Evolutionary conservation across 2,113 vertebrate genomes (phyloP).

Genomic region (Hemibagrus wyckioides): DNA sequence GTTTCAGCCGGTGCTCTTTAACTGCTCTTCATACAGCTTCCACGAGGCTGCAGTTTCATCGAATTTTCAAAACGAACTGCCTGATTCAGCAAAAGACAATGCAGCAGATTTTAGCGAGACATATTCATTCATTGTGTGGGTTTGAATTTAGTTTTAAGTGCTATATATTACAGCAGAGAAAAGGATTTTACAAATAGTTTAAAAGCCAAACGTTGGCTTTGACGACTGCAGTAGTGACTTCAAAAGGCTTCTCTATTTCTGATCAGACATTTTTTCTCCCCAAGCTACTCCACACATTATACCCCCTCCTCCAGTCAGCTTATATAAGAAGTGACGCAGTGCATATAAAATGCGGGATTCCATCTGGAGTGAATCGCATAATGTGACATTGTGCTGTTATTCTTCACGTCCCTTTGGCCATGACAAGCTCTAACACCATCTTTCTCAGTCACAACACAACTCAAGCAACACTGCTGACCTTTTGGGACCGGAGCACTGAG

Average conservation of each 20-base stretch:
- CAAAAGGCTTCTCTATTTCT: background rate
- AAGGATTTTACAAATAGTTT: background rate
- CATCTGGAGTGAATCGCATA: conserved; percentile 23
- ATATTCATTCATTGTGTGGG: background rate
- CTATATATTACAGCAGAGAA: background rate
- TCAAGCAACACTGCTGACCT: conserved; percentile 5
- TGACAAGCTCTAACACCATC: background rate
- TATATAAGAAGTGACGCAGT: conserved; percentile 33
- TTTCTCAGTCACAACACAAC: conserved; percentile 16
- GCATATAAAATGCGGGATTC: conserved; percentile 26
- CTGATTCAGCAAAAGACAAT: conserved; percentile 13
- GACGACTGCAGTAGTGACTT: background rate
- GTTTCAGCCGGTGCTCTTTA: background rate
- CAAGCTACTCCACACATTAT: background rate
- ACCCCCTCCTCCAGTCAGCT: conserved; percentile 11
- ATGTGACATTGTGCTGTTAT: conserved; percentile 23
- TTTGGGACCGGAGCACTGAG: background rate
- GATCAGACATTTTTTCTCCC: background rate
- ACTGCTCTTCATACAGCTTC: background rate
- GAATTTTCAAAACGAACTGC: background rate
- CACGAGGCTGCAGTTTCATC: background rate
- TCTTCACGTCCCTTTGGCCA: conserved; percentile 10
- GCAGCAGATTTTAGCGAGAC: background rate
- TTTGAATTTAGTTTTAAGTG: background rate
- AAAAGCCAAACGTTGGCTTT: background rate